Evolutionary conservation across 2,113 vertebrate species (phyloP), one percentile per base, ranked within the genome.

Genomic region (Amphilophus citrinellus): DNA sequence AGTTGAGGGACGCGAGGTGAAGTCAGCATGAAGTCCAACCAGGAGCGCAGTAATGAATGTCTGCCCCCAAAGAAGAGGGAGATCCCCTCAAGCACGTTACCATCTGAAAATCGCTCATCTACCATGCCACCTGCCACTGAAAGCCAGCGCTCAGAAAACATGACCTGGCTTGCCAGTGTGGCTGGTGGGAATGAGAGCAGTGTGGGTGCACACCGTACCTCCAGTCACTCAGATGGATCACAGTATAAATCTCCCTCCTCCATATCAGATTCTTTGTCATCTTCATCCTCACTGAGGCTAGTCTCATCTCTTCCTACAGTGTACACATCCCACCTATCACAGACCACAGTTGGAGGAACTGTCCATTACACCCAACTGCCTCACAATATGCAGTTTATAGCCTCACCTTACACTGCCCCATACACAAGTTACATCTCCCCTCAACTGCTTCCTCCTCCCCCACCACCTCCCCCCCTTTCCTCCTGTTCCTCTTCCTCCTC

Each of bases 21-120:
- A 88, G 60, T 83, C 97, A 98, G 96, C 91, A 99, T 99, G 98
- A 99, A 99, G 97, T 99, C 98, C 93, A 98, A 97, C 95, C 98
- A 98, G 92, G 98, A 99, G 93, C 96, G 98, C 93, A 99, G 98
- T 96, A 99, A 99, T 87, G 98, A 99, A 96, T 98, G 98, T 96
- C 96, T 99, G 93, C 98, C 98, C 76, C 98, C 98, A 63, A 99
- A 99, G 95, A 99, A 99, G 94, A 97, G 98, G 89, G 98, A 99
- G 95, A 96, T 99, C 93, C 97, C 96, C 37, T 95, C 97, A 63
- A 96, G 97, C 93, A 98, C 97, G 89, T 95, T 97, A 94, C 94
- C 97, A 27, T 97, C 96, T 0, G 97, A 98, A 65, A 97, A 94
- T 85, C 98, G 97, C 91, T 97, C 96, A 1, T 85, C 93, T 7